These are phyloP conservation scores for Eupithecia subfuscata DNA, from an alignment of 2,888 invertebrate genomes.

Conservation along the genomic window DNA sequence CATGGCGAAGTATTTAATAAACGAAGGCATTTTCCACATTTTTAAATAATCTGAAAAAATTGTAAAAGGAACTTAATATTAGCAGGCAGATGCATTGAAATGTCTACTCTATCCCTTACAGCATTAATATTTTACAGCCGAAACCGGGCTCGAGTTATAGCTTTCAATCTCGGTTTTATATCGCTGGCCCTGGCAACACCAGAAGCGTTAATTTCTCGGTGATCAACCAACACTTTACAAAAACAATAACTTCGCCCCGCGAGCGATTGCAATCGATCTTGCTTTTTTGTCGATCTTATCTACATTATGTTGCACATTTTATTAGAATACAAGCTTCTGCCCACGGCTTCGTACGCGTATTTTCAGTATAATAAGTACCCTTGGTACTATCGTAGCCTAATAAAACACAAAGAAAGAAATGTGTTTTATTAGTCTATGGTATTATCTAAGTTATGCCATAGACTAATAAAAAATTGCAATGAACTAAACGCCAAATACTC, in stretches of 20 bases:
- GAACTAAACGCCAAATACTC: too few relatives aligned
- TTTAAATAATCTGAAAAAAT: too few relatives aligned
- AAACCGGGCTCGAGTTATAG: conserved; percentile 12
- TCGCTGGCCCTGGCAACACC: conserved; percentile 1
- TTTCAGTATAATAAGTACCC: too few relatives aligned
- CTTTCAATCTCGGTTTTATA: conserved; percentile 17
- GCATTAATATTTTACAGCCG: conserved; percentile 4
- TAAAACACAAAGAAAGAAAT: too few relatives aligned
- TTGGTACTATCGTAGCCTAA: too few relatives aligned
- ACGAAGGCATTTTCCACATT: too few relatives aligned
- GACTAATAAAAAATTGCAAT: too few relatives aligned
- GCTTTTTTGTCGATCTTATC: neutral
- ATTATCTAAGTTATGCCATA: too few relatives aligned
- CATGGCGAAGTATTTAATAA: neutral
- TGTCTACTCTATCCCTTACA: neutral
- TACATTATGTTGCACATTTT: too few relatives aligned
- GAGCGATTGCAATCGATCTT: neutral
- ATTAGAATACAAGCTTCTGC: too few relatives aligned
- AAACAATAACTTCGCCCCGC: neutral
- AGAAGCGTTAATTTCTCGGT: conserved; percentile 18
- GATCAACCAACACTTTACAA: conserved; percentile 16
- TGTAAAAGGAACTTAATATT: neutral
- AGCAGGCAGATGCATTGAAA: neutral
- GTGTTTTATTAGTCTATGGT: too few relatives aligned
- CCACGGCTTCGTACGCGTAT: too few relatives aligned